Evolutionary conservation across 2,113 vertebrate genomes (phyloP).

Genomic region (Melanotaenia duboulayi): DNA sequence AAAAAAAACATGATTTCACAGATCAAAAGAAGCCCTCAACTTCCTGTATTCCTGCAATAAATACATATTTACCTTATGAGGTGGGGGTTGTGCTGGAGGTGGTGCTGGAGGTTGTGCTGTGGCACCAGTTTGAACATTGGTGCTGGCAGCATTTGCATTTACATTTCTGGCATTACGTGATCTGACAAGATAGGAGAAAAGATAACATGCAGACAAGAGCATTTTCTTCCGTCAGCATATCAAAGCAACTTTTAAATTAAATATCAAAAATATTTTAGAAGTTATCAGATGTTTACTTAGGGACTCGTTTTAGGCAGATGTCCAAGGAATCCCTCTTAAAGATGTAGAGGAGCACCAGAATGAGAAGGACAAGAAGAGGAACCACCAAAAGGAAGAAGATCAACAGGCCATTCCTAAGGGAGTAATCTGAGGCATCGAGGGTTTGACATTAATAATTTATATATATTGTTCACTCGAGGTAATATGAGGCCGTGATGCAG

Average conservation of each 20-base stretch:
- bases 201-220: no score
- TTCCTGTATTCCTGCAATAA: background rate
- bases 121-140: slow-evolving; percentile 5
- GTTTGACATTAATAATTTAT: background rate
- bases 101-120: slow-evolving; percentile 31
- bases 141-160: slow-evolving; percentile 35
- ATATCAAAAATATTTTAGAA: background rate
- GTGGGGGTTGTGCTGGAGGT: slow-evolving; percentile 9
- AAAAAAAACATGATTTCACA: background rate
- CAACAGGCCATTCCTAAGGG: slow-evolving; percentile 88
- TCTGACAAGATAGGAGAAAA: slow-evolving; percentile 47
- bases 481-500: background rate
- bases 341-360: slow-evolving; percentile 75
- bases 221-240: background rate
- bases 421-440: slow-evolving; percentile 80
- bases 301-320: slow-evolving; percentile 44
- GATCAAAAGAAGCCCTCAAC: background rate
- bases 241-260: background rate
- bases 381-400: slow-evolving; percentile 90
- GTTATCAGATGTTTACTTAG: slow-evolving; percentile 44
- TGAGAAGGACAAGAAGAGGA: slow-evolving; percentile 73
- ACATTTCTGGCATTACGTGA: slow-evolving; percentile 22
- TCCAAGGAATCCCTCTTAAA: slow-evolving; percentile 75
- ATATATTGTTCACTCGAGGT: background rate
- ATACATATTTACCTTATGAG: slow-evolving; percentile 40